These are phyloP conservation scores for Monoplex corrugatus DNA, from an alignment of 2,888 invertebrate species.

Conservation along the genomic window DNA sequence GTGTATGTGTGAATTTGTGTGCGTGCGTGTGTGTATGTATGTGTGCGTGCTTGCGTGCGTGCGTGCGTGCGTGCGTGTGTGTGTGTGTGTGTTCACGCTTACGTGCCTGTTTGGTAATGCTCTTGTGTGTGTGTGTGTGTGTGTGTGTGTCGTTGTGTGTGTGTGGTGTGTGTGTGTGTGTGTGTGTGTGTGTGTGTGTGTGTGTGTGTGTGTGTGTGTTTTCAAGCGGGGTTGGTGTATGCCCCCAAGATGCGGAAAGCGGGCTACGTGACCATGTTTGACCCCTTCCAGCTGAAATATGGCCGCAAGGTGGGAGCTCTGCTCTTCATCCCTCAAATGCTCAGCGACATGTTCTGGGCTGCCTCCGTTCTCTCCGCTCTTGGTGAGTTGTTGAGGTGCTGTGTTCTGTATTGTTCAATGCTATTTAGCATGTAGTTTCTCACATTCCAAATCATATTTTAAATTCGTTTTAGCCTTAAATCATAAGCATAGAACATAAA, in stretches of 20 bases:
- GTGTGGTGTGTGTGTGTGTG: conserved; percentile 56
- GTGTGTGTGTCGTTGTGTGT: conserved; percentile 59
- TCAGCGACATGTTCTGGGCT: conserved; percentile 75
- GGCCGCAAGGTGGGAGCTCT: conserved; percentile 70
- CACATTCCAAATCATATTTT: no score
- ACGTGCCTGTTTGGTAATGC: no score
- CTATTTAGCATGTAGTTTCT: no score
- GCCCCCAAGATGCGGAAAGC: conserved; percentile 71
- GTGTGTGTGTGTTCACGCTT: no score
- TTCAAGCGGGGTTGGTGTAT: conserved; percentile 69
- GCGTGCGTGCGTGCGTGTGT: neutral
- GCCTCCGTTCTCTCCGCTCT: conserved; percentile 73
- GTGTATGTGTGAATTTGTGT: neutral
- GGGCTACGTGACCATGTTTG: conserved; percentile 73
- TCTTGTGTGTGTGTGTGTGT: conserved; percentile 24
- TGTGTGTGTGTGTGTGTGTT: conserved; percentile 11
- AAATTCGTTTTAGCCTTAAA: no score
- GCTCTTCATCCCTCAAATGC: conserved; percentile 71
- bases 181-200: neutral
- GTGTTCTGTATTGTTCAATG: no score
- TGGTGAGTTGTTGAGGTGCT: conserved; percentile 65
- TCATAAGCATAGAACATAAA: no score
- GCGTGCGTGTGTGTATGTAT: neutral
- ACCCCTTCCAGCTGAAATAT: conserved; percentile 71
- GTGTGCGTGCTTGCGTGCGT: neutral